phyloP scores from a whole-genome alignment of 2,888 invertebrate genomes.

The Chesias legatella region DNA sequence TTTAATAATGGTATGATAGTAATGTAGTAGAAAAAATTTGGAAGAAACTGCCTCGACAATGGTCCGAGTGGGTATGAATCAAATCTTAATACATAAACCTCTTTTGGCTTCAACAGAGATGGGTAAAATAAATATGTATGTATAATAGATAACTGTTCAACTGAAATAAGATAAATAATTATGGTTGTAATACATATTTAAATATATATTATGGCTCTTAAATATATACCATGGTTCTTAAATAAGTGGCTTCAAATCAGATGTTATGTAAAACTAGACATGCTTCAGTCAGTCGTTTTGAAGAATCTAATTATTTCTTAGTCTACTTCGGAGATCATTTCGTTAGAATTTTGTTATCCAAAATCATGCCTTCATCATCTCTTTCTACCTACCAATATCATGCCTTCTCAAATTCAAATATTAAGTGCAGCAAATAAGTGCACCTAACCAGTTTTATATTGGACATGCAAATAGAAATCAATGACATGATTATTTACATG shows the following conservation, averaged over 20 bases:
- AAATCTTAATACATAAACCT: conserved; percentile 25
- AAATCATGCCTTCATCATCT: conserved; percentile 41
- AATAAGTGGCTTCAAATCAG: conserved; percentile 32
- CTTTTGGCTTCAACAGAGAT: conserved; percentile 1
- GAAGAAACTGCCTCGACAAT: conserved; percentile 57
- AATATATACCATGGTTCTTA: conserved; percentile 18
- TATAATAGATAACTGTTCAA: conserved; percentile 31
- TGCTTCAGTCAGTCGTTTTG: conserved; percentile 67
- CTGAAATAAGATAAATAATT: conserved; percentile 22
- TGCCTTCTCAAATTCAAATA: conserved; percentile 31
- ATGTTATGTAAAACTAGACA: conserved; percentile 45
- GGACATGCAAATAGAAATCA: too few species aligned
- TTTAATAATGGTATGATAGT: conserved; percentile 46
- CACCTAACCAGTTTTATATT: too few species aligned
- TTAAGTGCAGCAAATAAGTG: too few species aligned
- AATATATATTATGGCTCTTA: conserved; percentile 17
- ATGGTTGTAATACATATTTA: conserved; percentile 21
- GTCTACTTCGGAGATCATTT: conserved; percentile 9
- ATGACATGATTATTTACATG: too few species aligned
- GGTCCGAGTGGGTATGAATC: conserved; percentile 43
- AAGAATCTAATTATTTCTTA: conserved; percentile 2
- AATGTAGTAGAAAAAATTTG: conserved; percentile 49
- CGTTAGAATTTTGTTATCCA: conserved; percentile 22
- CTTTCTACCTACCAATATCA: conserved; percentile 33
- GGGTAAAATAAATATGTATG: conserved; percentile 38